Percentiles rank a stretch among this genome's conserved stretches.
These are phyloP conservation scores for Lutjanus argentimaculatus DNA, from an alignment of 2,797 vertebrate genomes.

Conservation along the genomic window DNA sequence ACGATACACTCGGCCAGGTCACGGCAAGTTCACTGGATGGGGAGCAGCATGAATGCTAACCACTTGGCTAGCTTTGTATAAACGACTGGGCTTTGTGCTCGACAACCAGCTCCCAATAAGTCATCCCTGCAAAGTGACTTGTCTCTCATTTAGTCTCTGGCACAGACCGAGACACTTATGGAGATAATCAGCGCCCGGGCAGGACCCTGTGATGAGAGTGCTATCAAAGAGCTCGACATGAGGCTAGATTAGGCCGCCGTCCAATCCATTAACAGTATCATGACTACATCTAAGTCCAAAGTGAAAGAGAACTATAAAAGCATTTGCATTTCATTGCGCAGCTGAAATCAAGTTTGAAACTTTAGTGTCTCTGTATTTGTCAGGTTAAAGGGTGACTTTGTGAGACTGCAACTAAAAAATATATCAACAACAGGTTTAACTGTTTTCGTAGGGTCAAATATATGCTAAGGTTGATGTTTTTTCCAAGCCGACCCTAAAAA, in stretches of 20 bases:
- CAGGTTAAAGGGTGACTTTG: slow-evolving; percentile 53
- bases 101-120: slow-evolving; percentile 44
- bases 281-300: slow-evolving; percentile 54
- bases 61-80: slow-evolving; percentile 41
- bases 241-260: slow-evolving; percentile 54
- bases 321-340: slow-evolving; percentile 48
- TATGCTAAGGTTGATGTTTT: slow-evolving; percentile 6
- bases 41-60: slow-evolving; percentile 50
- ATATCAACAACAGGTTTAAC: background rate
- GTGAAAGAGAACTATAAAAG: slow-evolving; percentile 49
- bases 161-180: slow-evolving; percentile 57
- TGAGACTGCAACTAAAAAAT: background rate
- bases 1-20: slow-evolving; percentile 58
- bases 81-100: slow-evolving; percentile 46
- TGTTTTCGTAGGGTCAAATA: slow-evolving; percentile 20
- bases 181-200: slow-evolving; percentile 63
- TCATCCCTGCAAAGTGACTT: slow-evolving; percentile 63
- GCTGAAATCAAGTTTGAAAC: slow-evolving; percentile 30
- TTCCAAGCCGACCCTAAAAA: slow-evolving; percentile 29
- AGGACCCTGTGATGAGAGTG: slow-evolving; percentile 58
- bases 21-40: slow-evolving; percentile 59
- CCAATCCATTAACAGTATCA: slow-evolving; percentile 69
- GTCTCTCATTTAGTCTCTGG: slow-evolving; percentile 68
- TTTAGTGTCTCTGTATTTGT: slow-evolving; percentile 1
- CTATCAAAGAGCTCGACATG: slow-evolving; percentile 57